phyloP scores from a whole-genome alignment of 1,140 invertebrate genomes.

The Drosophila truncata region DNA sequence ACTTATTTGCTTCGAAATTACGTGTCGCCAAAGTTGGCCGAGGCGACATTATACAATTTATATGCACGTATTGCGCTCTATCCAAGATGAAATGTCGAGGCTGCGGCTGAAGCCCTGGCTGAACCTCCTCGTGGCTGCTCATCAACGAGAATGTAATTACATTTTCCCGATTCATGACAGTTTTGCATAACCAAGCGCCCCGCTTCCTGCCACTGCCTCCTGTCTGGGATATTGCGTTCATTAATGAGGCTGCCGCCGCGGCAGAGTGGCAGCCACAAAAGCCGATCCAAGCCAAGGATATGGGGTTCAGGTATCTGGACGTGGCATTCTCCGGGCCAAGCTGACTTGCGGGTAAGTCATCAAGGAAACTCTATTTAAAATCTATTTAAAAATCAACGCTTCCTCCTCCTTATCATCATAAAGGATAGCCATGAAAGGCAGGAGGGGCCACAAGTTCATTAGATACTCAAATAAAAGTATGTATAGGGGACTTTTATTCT shows the following conservation, averaged over 20 bases:
- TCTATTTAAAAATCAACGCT: conserved; percentile 19
- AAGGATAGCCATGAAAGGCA: conserved; percentile 4
- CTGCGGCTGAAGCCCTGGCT: conserved; percentile 6
- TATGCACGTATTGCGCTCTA: conserved; percentile 73
- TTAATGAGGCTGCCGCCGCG: conserved; percentile 71
- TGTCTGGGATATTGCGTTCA: conserved; percentile 66
- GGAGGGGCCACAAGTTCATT: not conserved
- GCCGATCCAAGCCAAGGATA: conserved; percentile 31
- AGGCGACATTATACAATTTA: conserved; percentile 77
- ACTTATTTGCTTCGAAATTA: conserved; percentile 78
- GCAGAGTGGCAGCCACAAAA: conserved; percentile 54
- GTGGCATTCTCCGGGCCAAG: conserved; percentile 17
- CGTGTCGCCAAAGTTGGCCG: conserved; percentile 65
- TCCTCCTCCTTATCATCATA: not conserved
- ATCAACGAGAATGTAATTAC: conserved; percentile 79
- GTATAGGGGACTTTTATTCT: not conserved
- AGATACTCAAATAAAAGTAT: not conserved
- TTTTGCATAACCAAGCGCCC: conserved; percentile 69
- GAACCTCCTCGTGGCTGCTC: conserved; percentile 36
- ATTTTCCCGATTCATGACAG: conserved; percentile 80
- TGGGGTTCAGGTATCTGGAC: conserved; percentile 26
- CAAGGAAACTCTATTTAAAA: conserved; percentile 44
- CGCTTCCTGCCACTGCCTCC: conserved; percentile 20
- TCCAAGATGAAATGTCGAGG: conserved; percentile 70
- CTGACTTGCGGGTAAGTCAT: conserved; percentile 17